Conservation (phyloP, 2,888 invertebrate species). For the Microdon myrmicae region DNA sequence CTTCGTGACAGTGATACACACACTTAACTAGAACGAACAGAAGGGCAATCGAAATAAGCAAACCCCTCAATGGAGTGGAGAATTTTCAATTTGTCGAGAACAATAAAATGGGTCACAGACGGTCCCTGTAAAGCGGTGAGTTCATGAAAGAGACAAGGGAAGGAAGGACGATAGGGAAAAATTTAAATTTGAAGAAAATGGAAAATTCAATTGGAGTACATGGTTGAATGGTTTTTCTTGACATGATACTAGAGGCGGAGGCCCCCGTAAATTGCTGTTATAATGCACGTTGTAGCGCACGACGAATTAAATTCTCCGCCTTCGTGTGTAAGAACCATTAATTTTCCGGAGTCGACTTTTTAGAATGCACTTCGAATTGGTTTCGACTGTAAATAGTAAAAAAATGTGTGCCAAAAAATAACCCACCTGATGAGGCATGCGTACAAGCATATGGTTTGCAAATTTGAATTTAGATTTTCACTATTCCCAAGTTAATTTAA, state of each 20-base stretch:
- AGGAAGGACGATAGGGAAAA: constrained; percentile 4
- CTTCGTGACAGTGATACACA: constrained; percentile 43
- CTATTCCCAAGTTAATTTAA: too few species aligned
- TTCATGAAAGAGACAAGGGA: background rate
- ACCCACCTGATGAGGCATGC: too few species aligned
- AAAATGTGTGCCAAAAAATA: too few species aligned
- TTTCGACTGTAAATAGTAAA: constrained; percentile 14
- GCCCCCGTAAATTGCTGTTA: constrained; percentile 2
- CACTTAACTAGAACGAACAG: constrained; percentile 33
- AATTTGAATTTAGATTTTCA: too few species aligned
- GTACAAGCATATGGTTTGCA: too few species aligned
- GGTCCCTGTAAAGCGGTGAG: constrained; percentile 10
- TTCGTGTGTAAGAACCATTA: constrained; percentile 41
- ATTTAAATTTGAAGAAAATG: constrained; percentile 40
- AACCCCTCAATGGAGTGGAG: constrained; percentile 10
- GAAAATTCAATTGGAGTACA: constrained; percentile 37
- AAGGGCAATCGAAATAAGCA: constrained; percentile 31
- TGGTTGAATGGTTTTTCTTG: constrained; percentile 44
- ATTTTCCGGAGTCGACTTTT: constrained; percentile 27
- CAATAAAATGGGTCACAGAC: constrained; percentile 44
- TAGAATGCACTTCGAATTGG: constrained; percentile 32
- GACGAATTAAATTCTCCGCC: constrained; percentile 15
- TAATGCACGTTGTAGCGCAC: constrained; percentile 23
- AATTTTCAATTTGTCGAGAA: constrained; percentile 48
- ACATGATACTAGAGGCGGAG: constrained; percentile 10